phyloP scores from a whole-genome alignment of 2,888 invertebrate genomes.

The Platynereis dumerilii region DNA sequence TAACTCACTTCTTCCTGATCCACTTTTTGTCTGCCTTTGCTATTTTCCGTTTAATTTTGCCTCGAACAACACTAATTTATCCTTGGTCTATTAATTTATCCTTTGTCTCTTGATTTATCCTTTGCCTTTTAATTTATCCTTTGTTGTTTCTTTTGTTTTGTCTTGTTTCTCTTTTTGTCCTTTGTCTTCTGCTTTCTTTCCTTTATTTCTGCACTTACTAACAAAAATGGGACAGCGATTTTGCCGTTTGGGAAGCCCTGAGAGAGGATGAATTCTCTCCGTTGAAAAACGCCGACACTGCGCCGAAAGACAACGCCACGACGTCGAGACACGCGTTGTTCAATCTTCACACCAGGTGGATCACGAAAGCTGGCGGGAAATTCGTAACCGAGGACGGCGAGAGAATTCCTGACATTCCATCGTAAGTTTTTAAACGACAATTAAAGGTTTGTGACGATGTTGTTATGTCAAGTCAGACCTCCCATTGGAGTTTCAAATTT shows the following conservation, averaged over 20 bases:
- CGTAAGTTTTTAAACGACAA: conserved; percentile 44
- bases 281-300: conserved; percentile 89
- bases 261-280: conserved; percentile 96
- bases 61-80: too few relatives aligned
- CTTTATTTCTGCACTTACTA: neutral
- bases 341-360: conserved; percentile 69
- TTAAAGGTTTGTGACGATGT: neutral
- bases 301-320: conserved; percentile 87
- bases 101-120: too few relatives aligned
- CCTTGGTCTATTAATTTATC: too few relatives aligned
- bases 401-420: conserved; percentile 63
- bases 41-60: too few relatives aligned
- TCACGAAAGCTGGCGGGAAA: conserved; percentile 81
- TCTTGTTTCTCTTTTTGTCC: conserved; percentile 11
- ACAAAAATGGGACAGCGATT: conserved; percentile 64
- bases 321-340: conserved; percentile 81
- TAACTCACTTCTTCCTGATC: too few relatives aligned
- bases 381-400: conserved; percentile 67
- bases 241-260: conserved; percentile 88
- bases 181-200: neutral
- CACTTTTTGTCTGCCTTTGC: too few relatives aligned
- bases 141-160: neutral
- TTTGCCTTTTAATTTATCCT: too few relatives aligned
- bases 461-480: neutral
- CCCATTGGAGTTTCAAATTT: too few relatives aligned